Percentiles rank a stretch among this genome's conserved stretches.
phyloP scores from a whole-genome alignment of 2,888 invertebrate genomes.

The Tortrix viridana region DNA sequence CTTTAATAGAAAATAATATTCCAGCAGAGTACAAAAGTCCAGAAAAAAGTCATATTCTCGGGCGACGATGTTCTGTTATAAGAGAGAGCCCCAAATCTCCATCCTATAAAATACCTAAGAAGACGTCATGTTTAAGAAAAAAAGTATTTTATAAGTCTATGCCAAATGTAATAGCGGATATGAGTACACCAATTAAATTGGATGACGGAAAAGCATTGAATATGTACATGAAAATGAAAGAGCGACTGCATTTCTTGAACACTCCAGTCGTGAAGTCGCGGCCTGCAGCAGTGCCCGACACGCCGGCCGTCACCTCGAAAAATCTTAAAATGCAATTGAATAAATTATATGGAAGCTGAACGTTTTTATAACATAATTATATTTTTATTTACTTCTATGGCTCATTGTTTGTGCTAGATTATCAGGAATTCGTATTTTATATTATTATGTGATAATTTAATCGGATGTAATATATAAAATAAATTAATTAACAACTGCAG shows the following conservation, averaged over 20 bases:
- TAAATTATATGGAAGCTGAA: constrained; percentile 62
- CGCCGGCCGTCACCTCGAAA: constrained; percentile 67
- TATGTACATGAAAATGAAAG: constrained; percentile 74
- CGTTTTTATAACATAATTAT: constrained; percentile 7
- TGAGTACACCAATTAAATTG: constrained; percentile 56
- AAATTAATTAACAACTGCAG: not conserved
- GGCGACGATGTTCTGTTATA: constrained; percentile 58
- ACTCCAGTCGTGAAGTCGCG: constrained; percentile 62
- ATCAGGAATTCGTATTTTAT: not conserved
- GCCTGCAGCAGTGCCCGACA: constrained; percentile 50
- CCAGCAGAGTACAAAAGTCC: constrained; percentile 44
- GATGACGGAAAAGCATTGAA: constrained; percentile 58
- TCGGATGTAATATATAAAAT: constrained; percentile 20
- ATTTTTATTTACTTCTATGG: not conserved
- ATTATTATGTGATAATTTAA: not conserved
- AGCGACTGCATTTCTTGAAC: constrained; percentile 67
- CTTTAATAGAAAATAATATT: constrained; percentile 47
- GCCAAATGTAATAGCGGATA: constrained; percentile 58
- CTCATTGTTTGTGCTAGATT: too few species aligned
- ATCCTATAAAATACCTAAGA: constrained; percentile 71
- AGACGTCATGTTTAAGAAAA: constrained; percentile 61
- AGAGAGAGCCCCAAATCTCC: constrained; percentile 62
- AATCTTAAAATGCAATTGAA: constrained; percentile 73
- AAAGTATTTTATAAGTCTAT: constrained; percentile 66
- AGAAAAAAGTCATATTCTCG: constrained; percentile 44